phyloP scores from a whole-genome alignment of 2,797 vertebrate species.

The Alosa sapidissima region DNA sequence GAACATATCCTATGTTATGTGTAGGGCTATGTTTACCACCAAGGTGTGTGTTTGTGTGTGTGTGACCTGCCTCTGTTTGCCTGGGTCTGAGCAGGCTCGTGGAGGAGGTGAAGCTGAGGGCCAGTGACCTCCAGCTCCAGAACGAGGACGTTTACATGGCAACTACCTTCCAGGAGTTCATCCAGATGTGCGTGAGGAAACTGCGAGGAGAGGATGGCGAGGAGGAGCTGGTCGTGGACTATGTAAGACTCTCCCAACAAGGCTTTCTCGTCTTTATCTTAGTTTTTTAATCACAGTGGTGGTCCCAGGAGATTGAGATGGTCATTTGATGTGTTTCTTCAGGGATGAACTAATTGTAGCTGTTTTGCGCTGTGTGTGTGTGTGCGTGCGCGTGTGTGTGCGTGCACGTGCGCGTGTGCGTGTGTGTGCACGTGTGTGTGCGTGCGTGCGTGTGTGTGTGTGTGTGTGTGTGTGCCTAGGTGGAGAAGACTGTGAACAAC shows the following conservation, averaged over 20 bases:
- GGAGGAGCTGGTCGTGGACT: slow-evolving; percentile 74
- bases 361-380: not conserved
- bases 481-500: slow-evolving; percentile 79
- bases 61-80: not conserved
- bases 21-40: no score
- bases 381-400: no score
- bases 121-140: slow-evolving; percentile 77
- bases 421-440: not conserved
- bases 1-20: no score
- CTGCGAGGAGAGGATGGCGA: slow-evolving; percentile 78
- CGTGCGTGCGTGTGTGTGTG: no score
- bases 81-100: slow-evolving; percentile 72
- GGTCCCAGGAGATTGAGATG: not conserved
- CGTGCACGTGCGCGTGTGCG: no score
- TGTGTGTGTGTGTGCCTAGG: slow-evolving; percentile 61
- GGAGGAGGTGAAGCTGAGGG: slow-evolving; percentile 83
- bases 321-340: not conserved
- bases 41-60: not conserved
- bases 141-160: slow-evolving; percentile 91
- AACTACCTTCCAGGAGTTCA: slow-evolving; percentile 83
- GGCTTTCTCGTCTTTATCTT: not conserved
- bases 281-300: not conserved
- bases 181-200: slow-evolving; percentile 84
- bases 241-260: slow-evolving; percentile 65
- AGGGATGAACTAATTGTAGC: no score